Conservation (phyloP, 2,113 vertebrate species). For the Actenoides lindsayi region DNA sequence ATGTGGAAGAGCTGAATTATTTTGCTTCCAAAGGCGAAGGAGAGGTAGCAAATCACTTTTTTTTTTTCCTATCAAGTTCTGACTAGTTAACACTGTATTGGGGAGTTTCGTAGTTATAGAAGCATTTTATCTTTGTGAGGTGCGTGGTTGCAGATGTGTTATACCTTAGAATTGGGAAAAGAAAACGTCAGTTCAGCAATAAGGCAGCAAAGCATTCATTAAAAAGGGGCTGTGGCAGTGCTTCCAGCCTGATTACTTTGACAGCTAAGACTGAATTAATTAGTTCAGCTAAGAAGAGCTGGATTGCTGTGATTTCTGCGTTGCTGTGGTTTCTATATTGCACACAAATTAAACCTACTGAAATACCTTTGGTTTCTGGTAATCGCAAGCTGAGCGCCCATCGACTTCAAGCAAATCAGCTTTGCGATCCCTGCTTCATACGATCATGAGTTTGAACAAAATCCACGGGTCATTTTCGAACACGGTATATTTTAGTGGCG, state of each 20-base stretch:
- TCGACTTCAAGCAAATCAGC: neutral
- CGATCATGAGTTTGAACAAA: neutral
- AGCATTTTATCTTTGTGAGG: neutral
- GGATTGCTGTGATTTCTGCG: neutral
- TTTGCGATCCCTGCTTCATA: neutral
- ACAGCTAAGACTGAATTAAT: neutral
- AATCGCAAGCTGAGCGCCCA: neutral
- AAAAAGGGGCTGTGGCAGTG: neutral
- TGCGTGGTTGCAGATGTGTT: neutral
- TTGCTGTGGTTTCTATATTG: neutral
- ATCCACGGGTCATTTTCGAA: neutral
- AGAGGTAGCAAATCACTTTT: conserved; percentile 81
- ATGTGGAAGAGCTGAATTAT: conserved; percentile 97
- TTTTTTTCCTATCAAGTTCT: neutral
- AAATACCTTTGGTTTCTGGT: neutral
- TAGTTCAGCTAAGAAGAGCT: neutral
- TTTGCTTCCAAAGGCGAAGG: conserved; percentile 94
- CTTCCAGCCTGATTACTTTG: neutral
- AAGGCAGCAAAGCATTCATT: neutral
- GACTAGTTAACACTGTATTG: neutral
- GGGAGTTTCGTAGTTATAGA: neutral
- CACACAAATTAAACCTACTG: neutral
- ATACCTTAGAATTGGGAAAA: neutral
- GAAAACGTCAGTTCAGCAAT: neutral
- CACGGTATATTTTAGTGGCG: neutral